Base-by-base conservation (phyloP, 2,113 vertebrate species). In the Verasper variegatus region DNA sequence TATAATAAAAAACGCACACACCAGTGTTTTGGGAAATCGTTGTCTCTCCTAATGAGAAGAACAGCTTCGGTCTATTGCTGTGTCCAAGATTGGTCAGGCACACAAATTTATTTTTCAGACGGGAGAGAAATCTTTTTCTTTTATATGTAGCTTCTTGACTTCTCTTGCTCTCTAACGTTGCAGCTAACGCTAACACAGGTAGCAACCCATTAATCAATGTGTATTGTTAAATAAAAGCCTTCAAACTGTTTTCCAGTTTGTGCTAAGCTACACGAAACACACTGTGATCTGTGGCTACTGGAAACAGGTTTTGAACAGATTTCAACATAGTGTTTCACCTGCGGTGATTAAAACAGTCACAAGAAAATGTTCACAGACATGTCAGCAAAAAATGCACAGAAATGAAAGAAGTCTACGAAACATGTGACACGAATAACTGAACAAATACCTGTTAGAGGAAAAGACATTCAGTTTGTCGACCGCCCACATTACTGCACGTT, bases 371-470 rank as follows among this genome's bases (percentile, higher is more conserved):
- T 20, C 47, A 64, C 26, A 67, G 65, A 14, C 42, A 5, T 31
- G 31, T 18, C 57, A 73, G 27, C 4, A 31, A 52, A 71, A 18
- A 65, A 51, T 31, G 0, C 9, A 7, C 12, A 56, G 20, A 82
- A 82, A 67, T n/a, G 8, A 49, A 61, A 67, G 31, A 6, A 42
- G 45, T 17, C 45, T 21, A 66, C 64, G 5, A 61, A 24, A 77
- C 23, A 52, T n/a, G 23, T 42, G 40, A 42, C 18, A 68, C 71
- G 2, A 54, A 56, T 51, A 12, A 26, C 14, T 3, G 55, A 68
- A 62, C 45, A 69, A 21, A 26, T 21, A 31, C 31, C 31, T 31
- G 6, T 31, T 31, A 66, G 12, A 2, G 31, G 20, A 52, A 64
- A 71, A 60, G 64, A 3, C 61, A 71, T 74, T 70, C 23, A 59